Percentiles rank a stretch among this genome's conserved stretches.
Evolutionary conservation across 2,113 vertebrate genomes (phyloP).

Genomic region (Crotalus viridis): DNA sequence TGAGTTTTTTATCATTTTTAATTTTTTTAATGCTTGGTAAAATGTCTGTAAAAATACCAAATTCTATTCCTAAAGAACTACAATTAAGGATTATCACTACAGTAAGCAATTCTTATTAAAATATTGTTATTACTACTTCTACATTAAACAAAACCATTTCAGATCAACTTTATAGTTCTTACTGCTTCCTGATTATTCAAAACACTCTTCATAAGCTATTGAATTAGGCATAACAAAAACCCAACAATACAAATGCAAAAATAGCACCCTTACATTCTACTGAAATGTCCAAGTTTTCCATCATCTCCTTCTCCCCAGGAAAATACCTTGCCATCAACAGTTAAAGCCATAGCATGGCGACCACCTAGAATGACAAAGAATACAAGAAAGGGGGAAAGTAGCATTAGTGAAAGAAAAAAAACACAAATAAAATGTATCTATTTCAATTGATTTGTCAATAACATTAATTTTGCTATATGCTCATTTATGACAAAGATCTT

Average conservation of each 20-base stretch:
- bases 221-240: not conserved
- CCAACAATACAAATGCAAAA: not conserved
- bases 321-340: constrained; percentile 97
- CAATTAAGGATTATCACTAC: not conserved
- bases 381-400: not conserved
- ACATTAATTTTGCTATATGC: not conserved
- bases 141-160: not conserved
- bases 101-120: not conserved
- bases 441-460: not conserved
- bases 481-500: not conserved
- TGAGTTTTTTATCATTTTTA: not conserved
- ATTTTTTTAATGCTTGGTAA: not conserved
- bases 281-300: constrained; percentile 97
- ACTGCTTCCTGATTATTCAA: not conserved
- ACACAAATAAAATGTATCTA: not conserved
- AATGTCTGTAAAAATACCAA: not conserved
- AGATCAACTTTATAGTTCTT: not conserved
- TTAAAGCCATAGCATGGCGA: constrained; percentile 95
- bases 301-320: constrained; percentile 99
- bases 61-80: not conserved
- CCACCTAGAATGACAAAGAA: constrained; percentile 74
- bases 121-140: not conserved
- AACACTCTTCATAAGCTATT: not conserved
- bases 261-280: constrained; percentile 84
- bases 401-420: not conserved